A percentile compares a stretch with the other conserved stretches of the same genome.
These are phyloP conservation scores for Auanema freiburgensis DNA, from an alignment of 2,888 invertebrate species.

Conservation along the genomic window DNA sequence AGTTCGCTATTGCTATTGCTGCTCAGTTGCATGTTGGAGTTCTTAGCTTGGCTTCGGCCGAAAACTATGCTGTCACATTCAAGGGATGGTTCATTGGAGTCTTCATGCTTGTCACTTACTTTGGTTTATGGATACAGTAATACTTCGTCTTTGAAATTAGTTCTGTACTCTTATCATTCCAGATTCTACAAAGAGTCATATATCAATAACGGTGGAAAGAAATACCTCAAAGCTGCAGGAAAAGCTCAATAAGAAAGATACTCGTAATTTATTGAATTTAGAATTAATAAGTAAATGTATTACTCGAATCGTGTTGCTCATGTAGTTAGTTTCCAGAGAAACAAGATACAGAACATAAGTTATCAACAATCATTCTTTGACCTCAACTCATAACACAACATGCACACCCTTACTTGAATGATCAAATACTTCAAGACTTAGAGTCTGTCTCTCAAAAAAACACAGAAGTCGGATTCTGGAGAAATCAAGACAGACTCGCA, in stretches of 20 bases:
- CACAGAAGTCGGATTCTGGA: too few species aligned
- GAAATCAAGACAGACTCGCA: too few species aligned
- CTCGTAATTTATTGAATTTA: too few species aligned
- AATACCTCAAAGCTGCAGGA: slow-evolving; percentile 34
- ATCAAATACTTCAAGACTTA: too few species aligned
- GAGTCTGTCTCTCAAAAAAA: too few species aligned
- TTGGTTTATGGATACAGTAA: slow-evolving; percentile 52
- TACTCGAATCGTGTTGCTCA: too few species aligned
- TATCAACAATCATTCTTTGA: too few species aligned
- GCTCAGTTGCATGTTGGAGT: slow-evolving; percentile 51
- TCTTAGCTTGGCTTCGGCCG: slow-evolving; percentile 31
- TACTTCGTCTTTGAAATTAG: background rate
- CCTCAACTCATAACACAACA: too few species aligned
- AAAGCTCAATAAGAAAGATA: background rate
- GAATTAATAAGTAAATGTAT: too few species aligned
- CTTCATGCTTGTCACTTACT: slow-evolving; percentile 56
- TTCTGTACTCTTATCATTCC: slow-evolving; percentile 10
- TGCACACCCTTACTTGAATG: too few species aligned
- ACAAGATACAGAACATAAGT: too few species aligned
- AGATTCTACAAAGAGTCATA: slow-evolving; percentile 60
- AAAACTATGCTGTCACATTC: slow-evolving; percentile 44
- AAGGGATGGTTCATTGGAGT: slow-evolving; percentile 50
- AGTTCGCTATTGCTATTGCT: slow-evolving; percentile 55
- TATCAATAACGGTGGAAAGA: slow-evolving; percentile 53
- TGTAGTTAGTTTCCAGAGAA: too few species aligned